Percentiles rank a stretch among this genome's conserved stretches.
Evolutionary conservation across 2,888 invertebrate species (phyloP).

Genomic region (Scaptomyza tumidula): DNA sequence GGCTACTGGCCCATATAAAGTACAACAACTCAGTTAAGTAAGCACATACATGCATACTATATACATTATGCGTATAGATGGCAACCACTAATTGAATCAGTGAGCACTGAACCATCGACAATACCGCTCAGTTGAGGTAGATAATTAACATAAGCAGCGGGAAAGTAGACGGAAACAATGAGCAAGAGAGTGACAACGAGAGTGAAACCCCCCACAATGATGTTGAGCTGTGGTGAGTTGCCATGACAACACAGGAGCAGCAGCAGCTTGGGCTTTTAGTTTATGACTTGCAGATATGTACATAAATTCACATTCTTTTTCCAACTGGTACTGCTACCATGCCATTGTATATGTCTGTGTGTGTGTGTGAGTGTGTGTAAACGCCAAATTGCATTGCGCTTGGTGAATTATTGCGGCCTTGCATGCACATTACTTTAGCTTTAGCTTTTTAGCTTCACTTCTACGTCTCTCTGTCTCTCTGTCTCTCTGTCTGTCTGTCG

Average conservation of each 20-base stretch:
- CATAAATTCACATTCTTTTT: conserved; percentile 24
- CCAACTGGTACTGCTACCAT: conserved; percentile 31
- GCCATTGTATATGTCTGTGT: not conserved
- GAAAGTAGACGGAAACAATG: not conserved
- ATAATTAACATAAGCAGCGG: conserved; percentile 62
- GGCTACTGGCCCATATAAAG: conserved; percentile 58
- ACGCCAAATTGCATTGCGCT: conserved; percentile 62
- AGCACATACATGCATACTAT: conserved; percentile 21
- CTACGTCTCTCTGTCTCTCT: not conserved
- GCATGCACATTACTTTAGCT: conserved; percentile 44
- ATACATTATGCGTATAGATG: conserved; percentile 57
- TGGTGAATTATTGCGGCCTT: conserved; percentile 68
- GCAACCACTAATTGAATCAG: conserved; percentile 73
- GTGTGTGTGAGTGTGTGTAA: conserved; percentile 26
- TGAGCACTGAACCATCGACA: conserved; percentile 48
- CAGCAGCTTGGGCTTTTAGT: conserved; percentile 33
- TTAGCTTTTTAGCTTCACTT: conserved; percentile 1
- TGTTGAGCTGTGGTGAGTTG: conserved; percentile 37
- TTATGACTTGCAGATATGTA: conserved; percentile 41
- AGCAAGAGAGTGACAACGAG: conserved; percentile 1
- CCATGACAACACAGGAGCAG: conserved; percentile 37
- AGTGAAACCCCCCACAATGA: conserved; percentile 27
- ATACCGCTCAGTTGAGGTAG: conserved; percentile 38
- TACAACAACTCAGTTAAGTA: conserved; percentile 7
- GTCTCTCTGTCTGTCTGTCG: not conserved